phyloP scores from a whole-genome alignment of 2,797 vertebrate genomes.

The Arctocebus calabarensis region DNA sequence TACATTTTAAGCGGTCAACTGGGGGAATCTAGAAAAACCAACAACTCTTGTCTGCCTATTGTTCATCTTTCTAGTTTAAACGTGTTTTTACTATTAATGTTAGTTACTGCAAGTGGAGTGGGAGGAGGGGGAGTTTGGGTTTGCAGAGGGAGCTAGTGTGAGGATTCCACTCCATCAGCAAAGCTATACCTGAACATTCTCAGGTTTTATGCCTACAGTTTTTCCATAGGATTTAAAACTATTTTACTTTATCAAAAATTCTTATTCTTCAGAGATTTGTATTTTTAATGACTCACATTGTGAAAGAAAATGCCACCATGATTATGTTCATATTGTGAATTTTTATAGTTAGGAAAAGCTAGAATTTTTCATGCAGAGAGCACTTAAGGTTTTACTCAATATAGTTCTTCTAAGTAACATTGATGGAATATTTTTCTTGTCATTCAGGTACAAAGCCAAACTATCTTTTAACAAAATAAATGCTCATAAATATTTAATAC shows the following conservation, averaged over 20 bases:
- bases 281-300: slow-evolving; percentile 3
- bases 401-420: neutral
- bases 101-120: neutral
- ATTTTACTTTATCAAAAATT: neutral
- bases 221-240: neutral
- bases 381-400: slow-evolving; percentile 36
- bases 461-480: neutral
- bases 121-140: neutral
- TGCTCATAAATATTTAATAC: neutral
- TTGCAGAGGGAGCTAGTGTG: neutral
- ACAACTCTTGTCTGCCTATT: neutral
- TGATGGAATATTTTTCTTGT: slow-evolving; percentile 12
- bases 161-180: neutral
- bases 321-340: slow-evolving; percentile 39
- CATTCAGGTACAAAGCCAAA: neutral
- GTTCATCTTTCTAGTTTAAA: slow-evolving; percentile 1
- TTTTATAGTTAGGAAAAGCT: neutral
- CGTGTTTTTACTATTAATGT: neutral
- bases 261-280: neutral
- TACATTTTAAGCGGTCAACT: neutral
- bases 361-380: slow-evolving; percentile 20
- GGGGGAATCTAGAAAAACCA: neutral
- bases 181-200: neutral
- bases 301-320: neutral
- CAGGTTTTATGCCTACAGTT: neutral